These are phyloP conservation scores for Anastrepha obliqua DNA, from an alignment of 1,140 invertebrate genomes.

Conservation along the genomic window DNA sequence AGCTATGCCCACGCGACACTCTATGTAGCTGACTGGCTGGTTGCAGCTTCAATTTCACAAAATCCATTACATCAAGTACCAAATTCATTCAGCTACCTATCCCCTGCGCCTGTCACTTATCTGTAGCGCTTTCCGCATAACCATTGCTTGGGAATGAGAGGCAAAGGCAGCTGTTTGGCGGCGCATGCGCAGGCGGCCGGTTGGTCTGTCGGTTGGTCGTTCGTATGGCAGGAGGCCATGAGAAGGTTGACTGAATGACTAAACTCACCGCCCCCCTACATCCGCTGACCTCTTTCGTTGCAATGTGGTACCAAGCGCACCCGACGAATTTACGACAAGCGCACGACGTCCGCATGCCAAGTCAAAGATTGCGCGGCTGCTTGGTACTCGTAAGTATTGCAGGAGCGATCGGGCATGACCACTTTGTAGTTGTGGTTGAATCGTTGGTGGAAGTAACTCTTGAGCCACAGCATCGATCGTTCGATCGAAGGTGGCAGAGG, in stretches of 20 bases:
- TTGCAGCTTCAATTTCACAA: conserved; percentile 39
- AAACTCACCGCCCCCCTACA: background rate
- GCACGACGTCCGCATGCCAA: conserved; percentile 48
- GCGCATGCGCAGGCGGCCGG: background rate
- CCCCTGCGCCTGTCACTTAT: background rate
- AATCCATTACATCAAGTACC: conserved; percentile 29
- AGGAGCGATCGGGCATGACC: background rate
- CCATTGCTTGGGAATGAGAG: background rate
- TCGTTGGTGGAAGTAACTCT: background rate
- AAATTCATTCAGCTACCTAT: background rate
- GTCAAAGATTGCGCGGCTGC: conserved; percentile 9
- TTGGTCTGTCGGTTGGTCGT: background rate
- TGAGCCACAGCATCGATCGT: background rate
- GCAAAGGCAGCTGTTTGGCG: background rate
- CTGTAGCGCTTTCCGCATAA: background rate
- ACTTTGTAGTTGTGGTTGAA: background rate
- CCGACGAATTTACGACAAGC: background rate
- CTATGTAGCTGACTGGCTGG: background rate
- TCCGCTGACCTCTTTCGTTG: background rate
- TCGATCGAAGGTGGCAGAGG: background rate
- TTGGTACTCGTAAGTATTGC: background rate
- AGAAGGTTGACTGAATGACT: background rate
- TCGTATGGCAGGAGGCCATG: background rate
- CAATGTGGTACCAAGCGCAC: background rate
- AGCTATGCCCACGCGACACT: conserved; percentile 6